Evolutionary conservation across 64 coral and sea anemone species (phyloP), one percentile per base, ranked within the genome.

Genomic region (Stichodactyla mertensii): DNA sequence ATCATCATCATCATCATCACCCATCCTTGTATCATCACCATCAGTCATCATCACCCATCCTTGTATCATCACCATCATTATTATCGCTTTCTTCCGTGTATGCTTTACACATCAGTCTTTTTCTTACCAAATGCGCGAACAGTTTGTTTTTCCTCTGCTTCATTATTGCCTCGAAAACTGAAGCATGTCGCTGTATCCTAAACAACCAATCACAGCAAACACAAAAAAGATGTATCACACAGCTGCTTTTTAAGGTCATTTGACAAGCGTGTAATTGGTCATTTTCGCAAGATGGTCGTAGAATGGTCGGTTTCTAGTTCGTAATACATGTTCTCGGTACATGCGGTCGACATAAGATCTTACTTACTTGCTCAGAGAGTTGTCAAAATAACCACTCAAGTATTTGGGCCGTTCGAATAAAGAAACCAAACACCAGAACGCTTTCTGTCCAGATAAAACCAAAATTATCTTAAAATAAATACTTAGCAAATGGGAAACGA

Each of bases 351-450:
- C 3, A 64, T 2, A 13, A 4, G 18, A 66, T 5, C 19, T 5
- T 81, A 81, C 85, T 92, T 52, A 99, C 97, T 99, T 99, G 87
- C 85, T 89, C 10, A 99, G 90, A 8, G 97, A 94, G 56, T 92
- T 89, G 78, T 91, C 93, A 80, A 99, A 99, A 90, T 99, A 99
- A 4, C 97, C 97, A 82, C 90, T 85, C 36, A 99, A 64, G 15
- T 99, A 99, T 82, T 91, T 99, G 14, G 93, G 97, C 36, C 97
- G 91, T 83, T 99, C 97, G 84, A 99, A 94, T 70, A 99, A 53
- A 0, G 97, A 96, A 0, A 96, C 94, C 23, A 96, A 52, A 59
- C 91, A 96, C 94, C 94, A 96, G 54, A 96, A 96, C 0, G 94
- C 88, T 81, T 92, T 87, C 94, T 96, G 62, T 26, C 54, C 45